These are phyloP conservation scores for Muntiacus muntjak DNA, from an alignment of 2,113 vertebrate genomes.

Conservation along the genomic window DNA sequence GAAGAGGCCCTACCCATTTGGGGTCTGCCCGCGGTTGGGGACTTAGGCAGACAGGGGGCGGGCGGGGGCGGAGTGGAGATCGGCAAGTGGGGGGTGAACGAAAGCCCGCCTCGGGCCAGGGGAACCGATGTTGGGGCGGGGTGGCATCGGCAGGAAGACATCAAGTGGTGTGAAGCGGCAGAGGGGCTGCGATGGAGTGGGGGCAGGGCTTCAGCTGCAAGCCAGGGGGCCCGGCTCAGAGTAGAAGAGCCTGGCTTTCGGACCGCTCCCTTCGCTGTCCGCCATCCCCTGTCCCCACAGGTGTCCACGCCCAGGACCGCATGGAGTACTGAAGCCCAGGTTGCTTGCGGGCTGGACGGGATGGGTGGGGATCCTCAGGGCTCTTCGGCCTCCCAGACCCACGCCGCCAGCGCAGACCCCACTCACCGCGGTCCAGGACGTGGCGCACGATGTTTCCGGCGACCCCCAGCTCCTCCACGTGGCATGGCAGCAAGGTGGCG, in stretches of 20 bases:
- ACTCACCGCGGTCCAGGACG: slow-evolving; percentile 88
- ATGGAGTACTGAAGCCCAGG: not conserved
- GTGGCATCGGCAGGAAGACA: not conserved
- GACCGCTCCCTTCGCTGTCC: not conserved
- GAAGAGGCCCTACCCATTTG: not conserved
- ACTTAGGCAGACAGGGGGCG: not conserved
- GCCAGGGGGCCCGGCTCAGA: not conserved
- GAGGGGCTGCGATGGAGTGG: not conserved
- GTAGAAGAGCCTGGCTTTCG: not conserved
- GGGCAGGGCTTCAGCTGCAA: not conserved
- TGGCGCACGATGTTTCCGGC: slow-evolving; percentile 91
- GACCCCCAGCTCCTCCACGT: slow-evolving; percentile 89
- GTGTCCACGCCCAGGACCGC: not conserved
- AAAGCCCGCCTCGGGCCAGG: not conserved
- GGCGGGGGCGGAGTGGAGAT: not conserved
- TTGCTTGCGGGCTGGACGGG: not conserved
- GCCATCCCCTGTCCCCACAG: not conserved
- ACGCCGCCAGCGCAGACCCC: not conserved
- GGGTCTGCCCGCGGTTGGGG: not conserved
- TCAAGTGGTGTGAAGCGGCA: not conserved
- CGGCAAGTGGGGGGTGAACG: not conserved
- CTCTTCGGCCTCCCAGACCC: not conserved
- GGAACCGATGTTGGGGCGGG: not conserved
- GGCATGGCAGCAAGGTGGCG: slow-evolving; percentile 73
- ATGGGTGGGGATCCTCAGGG: too few species aligned